Conservation (phyloP, 2,113 vertebrate genomes). For the Dipodomys stephensi region DNA sequence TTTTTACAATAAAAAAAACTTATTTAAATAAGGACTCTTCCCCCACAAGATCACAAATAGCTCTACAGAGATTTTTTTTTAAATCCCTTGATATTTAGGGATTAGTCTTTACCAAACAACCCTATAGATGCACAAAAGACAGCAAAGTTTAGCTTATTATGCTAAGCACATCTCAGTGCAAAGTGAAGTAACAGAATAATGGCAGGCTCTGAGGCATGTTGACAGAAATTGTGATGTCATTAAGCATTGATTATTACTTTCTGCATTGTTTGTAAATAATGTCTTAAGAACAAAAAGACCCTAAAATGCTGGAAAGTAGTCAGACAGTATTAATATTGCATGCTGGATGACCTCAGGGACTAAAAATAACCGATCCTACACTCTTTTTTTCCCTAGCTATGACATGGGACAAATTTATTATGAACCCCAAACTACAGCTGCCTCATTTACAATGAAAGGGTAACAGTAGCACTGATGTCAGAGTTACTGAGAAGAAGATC, state of each 20-base stretch:
- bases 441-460: not conserved
- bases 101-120: not conserved
- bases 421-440: not conserved
- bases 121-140: not conserved
- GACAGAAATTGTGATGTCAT: constrained; percentile 2
- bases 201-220: not conserved
- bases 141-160: not conserved
- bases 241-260: not conserved
- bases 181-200: not conserved
- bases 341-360: not conserved
- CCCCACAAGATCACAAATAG: not conserved
- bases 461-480: not conserved
- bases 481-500: not conserved
- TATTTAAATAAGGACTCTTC: too few relatives aligned
- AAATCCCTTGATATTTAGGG: rapidly evolving
- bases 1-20: too few relatives aligned
- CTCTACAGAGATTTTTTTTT: not conserved
- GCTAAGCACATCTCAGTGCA: not conserved
- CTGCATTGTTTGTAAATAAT: not conserved
- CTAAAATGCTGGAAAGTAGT: not conserved
- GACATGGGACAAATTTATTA: not conserved
- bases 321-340: not conserved
- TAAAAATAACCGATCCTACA: not conserved
- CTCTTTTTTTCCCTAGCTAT: not conserved
- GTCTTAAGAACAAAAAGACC: not conserved